Conservation (phyloP, 2,797 vertebrate genomes). For the Crypturellus tataupa region DNA sequence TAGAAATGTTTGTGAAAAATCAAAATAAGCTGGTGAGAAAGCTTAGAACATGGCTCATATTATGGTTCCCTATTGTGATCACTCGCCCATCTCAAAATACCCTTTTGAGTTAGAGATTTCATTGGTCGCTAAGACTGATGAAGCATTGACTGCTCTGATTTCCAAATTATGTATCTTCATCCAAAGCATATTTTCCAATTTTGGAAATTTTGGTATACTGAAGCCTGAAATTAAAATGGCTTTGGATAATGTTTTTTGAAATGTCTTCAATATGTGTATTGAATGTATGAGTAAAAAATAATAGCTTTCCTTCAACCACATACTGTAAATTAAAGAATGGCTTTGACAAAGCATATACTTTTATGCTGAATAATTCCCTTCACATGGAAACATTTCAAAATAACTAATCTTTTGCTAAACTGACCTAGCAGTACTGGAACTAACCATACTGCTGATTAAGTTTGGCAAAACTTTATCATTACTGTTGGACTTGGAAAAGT, state of each 20-base stretch:
- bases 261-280: neutral
- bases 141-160: neutral
- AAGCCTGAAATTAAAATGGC: neutral
- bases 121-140: neutral
- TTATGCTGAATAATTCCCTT: neutral
- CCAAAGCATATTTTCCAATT: accelerated
- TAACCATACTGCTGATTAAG: accelerated
- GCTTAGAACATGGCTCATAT: neutral
- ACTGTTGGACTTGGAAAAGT: neutral
- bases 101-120: neutral
- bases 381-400: neutral
- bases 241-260: neutral
- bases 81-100: neutral
- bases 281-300: neutral
- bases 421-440: neutral
- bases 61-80: neutral
- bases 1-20: neutral
- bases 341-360: neutral
- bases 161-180: neutral
- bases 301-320: neutral
- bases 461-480: neutral
- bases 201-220: neutral
- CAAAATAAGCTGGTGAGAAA: neutral
- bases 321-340: neutral
- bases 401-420: neutral